Evolutionary conservation across 2,888 invertebrate species (phyloP), one percentile per base, ranked within the genome.

Genomic region (Steromphala cineraria): DNA sequence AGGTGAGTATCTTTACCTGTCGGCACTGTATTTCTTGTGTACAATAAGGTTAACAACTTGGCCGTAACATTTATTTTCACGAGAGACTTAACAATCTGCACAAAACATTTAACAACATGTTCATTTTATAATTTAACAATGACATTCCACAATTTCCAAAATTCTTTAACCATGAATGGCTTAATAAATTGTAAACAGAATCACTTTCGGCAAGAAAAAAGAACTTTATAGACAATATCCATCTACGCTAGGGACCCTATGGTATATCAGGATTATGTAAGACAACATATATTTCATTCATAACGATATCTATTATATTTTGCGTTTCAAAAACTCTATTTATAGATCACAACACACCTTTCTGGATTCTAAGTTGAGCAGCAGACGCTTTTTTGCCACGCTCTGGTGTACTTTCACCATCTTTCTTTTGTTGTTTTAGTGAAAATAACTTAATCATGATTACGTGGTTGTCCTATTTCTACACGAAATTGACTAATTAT

Each of bases 361-460:
- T 99, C 94, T 98, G 98, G 92, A 99, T 98, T 94, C 99, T 96
- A 92, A 99, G 95, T 94, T 99, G 98, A 87, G 99, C 99, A 90
- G 99, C 98, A 87, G 98, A 98, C 87, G 98, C 97, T 94, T 98
- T 98, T 94, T 98, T 93, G 13, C 89, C 85, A 84, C 88, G 86
- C 31, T 90, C 90, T 78, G 87, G 79, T 17, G 84, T 83, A 80
- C 90, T 91, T 53, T 88, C 85, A 31, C 92, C 98, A 95, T 98
- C 98, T 95, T 98, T 98, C 95, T 98, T 98, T 95, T 98, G 98
- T 95, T 99, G 98, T 95, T 99, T 99, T 93, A 99, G 95, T 89
- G 98, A 98, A 95, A 99, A 99, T 94, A 99, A 95, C 95, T 98
- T 98, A 94, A 99, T 98, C 99, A 99, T 99, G 75, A 15, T 84